A percentile compares a stretch with the other conserved stretches of the same genome.
Conservation (phyloP, 2,797 vertebrate genomes). For the Chloroceryle inda region DNA sequence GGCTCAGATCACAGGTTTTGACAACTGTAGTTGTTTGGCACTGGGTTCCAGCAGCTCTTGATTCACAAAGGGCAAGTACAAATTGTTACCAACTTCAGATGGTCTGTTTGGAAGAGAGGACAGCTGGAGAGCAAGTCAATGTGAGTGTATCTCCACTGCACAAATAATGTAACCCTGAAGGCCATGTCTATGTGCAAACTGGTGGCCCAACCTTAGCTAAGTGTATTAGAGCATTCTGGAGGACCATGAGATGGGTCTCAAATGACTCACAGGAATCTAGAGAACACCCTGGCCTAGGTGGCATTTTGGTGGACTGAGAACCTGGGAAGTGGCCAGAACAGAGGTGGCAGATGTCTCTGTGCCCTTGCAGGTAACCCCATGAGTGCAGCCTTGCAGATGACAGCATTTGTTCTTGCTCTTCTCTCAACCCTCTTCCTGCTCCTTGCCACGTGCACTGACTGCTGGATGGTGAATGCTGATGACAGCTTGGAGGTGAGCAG, state of each 20-base stretch:
- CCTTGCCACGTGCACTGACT: slow-evolving; percentile 81
- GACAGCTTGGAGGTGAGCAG: slow-evolving; percentile 81
- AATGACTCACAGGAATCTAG: neutral
- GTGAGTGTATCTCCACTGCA: neutral
- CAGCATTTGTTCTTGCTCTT: slow-evolving; percentile 56
- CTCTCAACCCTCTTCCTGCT: slow-evolving; percentile 78
- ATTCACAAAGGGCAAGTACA: neutral
- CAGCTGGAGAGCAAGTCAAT: fast-evolving
- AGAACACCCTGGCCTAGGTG: neutral
- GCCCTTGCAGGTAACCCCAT: slow-evolving; percentile 58
- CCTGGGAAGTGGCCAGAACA: neutral
- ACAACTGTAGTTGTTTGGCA: neutral
- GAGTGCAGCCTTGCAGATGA: slow-evolving; percentile 64
- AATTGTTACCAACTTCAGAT: neutral
- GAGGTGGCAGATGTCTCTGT: neutral
- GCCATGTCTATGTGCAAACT: neutral
- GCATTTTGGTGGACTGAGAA: neutral
- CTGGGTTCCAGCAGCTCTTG: neutral
- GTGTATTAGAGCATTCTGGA: neutral
- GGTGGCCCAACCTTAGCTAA: neutral
- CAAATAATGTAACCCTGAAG: neutral
- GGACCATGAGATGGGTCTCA: neutral
- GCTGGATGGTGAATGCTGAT: slow-evolving; percentile 83
- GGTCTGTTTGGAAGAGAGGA: neutral
- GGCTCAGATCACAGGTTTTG: neutral